Evolutionary conservation across 92 coral and sea anemone genomes (phyloP).

Genomic region (Meandrina meandrites): DNA sequence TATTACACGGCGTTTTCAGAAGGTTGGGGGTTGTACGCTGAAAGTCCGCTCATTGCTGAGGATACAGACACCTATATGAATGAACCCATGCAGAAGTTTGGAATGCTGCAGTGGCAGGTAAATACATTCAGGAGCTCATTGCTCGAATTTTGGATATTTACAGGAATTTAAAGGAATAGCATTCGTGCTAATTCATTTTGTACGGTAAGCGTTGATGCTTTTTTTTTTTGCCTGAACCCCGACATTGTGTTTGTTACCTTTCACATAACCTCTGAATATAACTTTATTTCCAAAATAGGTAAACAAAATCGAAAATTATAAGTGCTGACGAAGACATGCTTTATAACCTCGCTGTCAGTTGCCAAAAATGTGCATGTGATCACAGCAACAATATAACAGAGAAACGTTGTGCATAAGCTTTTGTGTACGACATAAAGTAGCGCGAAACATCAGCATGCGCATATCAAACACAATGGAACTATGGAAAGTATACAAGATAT

Average conservation of each 20-base stretch:
- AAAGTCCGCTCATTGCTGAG: constrained; percentile 81
- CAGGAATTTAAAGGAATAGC: background rate
- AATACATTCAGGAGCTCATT: background rate
- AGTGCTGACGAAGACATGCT: background rate
- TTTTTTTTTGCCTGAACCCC: too few species aligned
- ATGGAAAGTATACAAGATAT: too few species aligned
- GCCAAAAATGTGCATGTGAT: background rate
- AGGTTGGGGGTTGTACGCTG: constrained; percentile 91
- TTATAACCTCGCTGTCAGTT: background rate
- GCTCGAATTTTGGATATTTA: background rate
- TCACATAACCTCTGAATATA: background rate
- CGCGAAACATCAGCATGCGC: background rate
- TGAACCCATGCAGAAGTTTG: constrained; percentile 81
- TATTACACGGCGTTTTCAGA: constrained; percentile 86
- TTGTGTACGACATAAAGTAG: background rate
- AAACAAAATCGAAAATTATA: background rate
- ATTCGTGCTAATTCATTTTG: background rate
- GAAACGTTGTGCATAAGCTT: too few species aligned
- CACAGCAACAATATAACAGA: background rate
- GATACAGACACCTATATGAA: constrained; percentile 78
- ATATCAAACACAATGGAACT: background rate
- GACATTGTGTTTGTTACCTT: background rate
- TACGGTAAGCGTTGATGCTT: too few species aligned
- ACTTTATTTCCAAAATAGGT: too few species aligned
- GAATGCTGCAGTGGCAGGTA: constrained; percentile 88